A percentile compares a stretch with the other conserved stretches of the same genome.
Conservation (phyloP, 2,113 vertebrate species). For the Odocoileus virginianus region DNA sequence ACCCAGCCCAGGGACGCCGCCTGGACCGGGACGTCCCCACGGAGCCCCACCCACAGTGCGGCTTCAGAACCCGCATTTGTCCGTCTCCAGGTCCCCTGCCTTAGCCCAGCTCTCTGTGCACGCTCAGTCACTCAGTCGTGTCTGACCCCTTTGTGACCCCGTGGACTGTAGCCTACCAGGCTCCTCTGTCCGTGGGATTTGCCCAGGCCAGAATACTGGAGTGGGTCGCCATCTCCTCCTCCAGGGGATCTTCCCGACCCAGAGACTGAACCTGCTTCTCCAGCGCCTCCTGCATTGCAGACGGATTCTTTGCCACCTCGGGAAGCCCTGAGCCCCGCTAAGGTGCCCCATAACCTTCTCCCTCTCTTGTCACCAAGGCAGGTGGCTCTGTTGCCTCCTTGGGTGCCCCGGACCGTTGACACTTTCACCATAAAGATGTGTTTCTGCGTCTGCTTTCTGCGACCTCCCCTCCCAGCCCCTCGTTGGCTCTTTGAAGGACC, state of each 20-base stretch:
- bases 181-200: not conserved
- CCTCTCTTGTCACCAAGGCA: not conserved
- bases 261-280: not conserved
- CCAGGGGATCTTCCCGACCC: not conserved
- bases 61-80: not conserved
- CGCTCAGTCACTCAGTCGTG: not conserved
- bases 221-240: not conserved
- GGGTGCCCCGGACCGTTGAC: not conserved
- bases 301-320: not conserved
- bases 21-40: not conserved
- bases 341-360: not conserved
- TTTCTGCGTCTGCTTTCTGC: fast-evolving
- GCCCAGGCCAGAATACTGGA: not conserved
- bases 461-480: not conserved
- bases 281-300: fast-evolving
- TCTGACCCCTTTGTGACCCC: not conserved
- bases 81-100: not conserved
- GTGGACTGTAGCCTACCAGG: not conserved
- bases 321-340: not conserved
- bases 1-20: not conserved
- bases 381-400: not conserved
- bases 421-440: not conserved
- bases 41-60: not conserved
- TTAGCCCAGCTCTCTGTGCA: not conserved
- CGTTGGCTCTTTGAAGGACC: not conserved